A percentile compares a stretch with the other conserved stretches of the same genome.
Conservation (phyloP, 2,888 invertebrate genomes). For the Chrysolina americana region DNA sequence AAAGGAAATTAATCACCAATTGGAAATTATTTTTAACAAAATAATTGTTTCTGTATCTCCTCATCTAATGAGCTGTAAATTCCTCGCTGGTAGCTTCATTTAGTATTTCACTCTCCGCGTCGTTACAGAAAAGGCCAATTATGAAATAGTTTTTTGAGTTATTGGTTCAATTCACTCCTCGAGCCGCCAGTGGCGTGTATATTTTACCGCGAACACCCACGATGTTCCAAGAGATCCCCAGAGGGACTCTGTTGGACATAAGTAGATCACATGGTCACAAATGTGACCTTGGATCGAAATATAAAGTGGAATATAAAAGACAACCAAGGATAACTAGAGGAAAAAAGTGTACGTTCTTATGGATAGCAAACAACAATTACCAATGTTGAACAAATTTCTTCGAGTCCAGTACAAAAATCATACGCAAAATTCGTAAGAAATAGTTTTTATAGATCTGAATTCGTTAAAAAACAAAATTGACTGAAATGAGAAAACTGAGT, state of each 20-base stretch:
- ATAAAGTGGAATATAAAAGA: too few relatives aligned
- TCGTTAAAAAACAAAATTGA: too few relatives aligned
- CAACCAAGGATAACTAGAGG: too few relatives aligned
- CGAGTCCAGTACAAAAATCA: too few relatives aligned
- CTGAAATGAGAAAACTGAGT: too few relatives aligned
- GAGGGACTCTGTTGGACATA: too few relatives aligned
- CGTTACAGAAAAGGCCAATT: neutral
- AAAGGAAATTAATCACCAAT: conserved; percentile 39
- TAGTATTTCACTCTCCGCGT: neutral
- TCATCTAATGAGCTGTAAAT: conserved; percentile 28
- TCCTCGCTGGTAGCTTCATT: neutral
- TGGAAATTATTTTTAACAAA: conserved; percentile 37
- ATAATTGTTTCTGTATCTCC: conserved; percentile 43
- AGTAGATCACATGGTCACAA: neutral
- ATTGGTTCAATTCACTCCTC: neutral
- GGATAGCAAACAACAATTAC: too few relatives aligned
- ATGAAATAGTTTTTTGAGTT: neutral
- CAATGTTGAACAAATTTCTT: too few relatives aligned
- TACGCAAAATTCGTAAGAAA: too few relatives aligned
- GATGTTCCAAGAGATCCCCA: neutral
- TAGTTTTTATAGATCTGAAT: too few relatives aligned
- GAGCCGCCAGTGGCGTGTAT: neutral
- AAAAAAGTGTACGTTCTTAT: too few relatives aligned
- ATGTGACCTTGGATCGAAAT: neutral
- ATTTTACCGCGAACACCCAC: neutral